A percentile compares a stretch with the other conserved stretches of the same genome.
Evolutionary conservation across 2,888 invertebrate species (phyloP).

Genomic region (Nomada ferruginata): DNA sequence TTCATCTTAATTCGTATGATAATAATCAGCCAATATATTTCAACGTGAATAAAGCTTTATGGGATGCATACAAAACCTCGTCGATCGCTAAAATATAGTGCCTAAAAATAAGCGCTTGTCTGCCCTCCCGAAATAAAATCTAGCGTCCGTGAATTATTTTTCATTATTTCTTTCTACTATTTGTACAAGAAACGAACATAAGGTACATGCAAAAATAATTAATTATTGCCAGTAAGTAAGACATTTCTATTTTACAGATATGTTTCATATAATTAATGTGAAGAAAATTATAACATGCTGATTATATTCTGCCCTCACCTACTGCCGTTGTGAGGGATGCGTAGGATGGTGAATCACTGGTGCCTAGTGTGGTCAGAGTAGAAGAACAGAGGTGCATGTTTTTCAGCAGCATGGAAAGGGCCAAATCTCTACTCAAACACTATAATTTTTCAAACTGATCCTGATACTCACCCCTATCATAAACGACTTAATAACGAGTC

Average conservation of each 20-base stretch:
- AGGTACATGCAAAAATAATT: slow-evolving; percentile 47
- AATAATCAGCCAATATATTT: background rate
- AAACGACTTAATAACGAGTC: slow-evolving; percentile 38
- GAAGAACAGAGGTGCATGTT: slow-evolving; percentile 77
- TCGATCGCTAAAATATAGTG: slow-evolving; percentile 11
- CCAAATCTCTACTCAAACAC: slow-evolving; percentile 76
- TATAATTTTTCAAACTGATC: slow-evolving; percentile 72
- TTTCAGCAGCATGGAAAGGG: slow-evolving; percentile 78
- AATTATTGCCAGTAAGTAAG: background rate
- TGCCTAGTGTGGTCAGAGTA: slow-evolving; percentile 80
- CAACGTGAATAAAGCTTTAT: slow-evolving; percentile 10
- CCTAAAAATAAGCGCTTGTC: background rate
- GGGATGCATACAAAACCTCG: slow-evolving; percentile 22
- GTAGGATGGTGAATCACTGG: slow-evolving; percentile 85
- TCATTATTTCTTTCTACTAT: background rate
- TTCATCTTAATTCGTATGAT: background rate
- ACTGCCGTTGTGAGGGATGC: slow-evolving; percentile 85
- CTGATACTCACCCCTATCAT: slow-evolving; percentile 62
- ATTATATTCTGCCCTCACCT: slow-evolving; percentile 81
- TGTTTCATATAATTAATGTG: slow-evolving; percentile 42
- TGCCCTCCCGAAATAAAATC: slow-evolving; percentile 12
- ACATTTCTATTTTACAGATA: slow-evolving; percentile 23
- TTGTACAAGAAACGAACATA: background rate
- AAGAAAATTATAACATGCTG: slow-evolving; percentile 70
- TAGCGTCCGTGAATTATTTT: background rate